Evolutionary conservation across 2,888 invertebrate genomes (phyloP), one percentile per base, ranked within the genome.

Genomic region (Apotomis betuletana): DNA sequence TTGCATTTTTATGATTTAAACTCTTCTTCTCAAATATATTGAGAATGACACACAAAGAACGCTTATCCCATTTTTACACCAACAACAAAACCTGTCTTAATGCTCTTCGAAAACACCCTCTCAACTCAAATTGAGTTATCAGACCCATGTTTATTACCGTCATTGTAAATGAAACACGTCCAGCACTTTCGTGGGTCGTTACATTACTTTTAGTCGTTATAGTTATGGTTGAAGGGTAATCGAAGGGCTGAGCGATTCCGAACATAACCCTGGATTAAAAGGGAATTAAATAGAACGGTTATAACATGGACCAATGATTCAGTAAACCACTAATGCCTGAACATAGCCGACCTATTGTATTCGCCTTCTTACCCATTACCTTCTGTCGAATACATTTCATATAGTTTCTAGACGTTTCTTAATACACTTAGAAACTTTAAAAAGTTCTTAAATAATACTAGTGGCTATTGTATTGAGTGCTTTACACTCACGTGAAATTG

Each of bases 81-180:
- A 49, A 49, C 49, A 49, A 9, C 49, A 10, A 49, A 49, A 10
- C 9, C 5, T 10, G 4, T 49, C 49, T 55, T 46, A 9, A n/a
- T 4, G 6, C n/a, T 59, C 41, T 59, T n/a, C 57, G 12, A 46
- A 65, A 57, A 36, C 36, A 46, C 12, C 15, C 55, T 3, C 5
- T 8, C 15, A 27, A 5, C 38, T 13, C 9, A 54, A 57, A 65
- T 65, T 57, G 55, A 65, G 65, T 46, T 65, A 65, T 49, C 55
- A n/a, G 55, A 65, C 65, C 65, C 65, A 57, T 65, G 46, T 65
- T 65, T 65, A 65, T 55, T 55, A 65, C 65, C 55, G 55, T 65
- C 55, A 65, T 65, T 65, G 44, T 65, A 55, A 57, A 65, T 65
- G 57, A 36, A 46, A 46, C 64, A 65, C 64, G 65, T 65, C 36